Base-by-base conservation (phyloP, 2,113 vertebrate species). In the Psettodes erumei region DNA sequence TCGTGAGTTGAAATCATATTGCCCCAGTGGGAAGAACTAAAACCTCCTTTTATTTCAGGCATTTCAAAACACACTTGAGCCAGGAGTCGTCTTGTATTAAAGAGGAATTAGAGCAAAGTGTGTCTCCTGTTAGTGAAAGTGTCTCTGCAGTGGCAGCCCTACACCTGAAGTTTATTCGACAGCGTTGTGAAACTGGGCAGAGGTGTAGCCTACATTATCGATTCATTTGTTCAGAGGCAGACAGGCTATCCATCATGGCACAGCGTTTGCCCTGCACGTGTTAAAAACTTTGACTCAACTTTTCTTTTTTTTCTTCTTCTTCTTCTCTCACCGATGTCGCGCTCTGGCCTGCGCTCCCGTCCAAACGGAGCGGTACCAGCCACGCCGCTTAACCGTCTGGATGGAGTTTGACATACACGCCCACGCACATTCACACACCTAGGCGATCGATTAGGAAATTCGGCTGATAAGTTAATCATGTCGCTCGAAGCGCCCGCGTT, bases 261-360 rank as follows among this genome's bases (percentile, higher is more conserved):
- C 81, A 75, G 66, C 81, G 75, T 75, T 16, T 18, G 38, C 56
- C 51, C 67, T 42, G 79, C 87, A 89, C 89, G 89, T 88, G 87
- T 65, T 77, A 32, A 81, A 69, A 90, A 89, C 85, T 89, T 90
- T 89, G 43, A 16, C 75, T 59, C 0, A 89, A 90, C 80, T 86
- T 89, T 90, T 80, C n/a, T n/a, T n/a, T n/a, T n/a, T n/a, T n/a
- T n/a, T n/a, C n/a, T n/a, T n/a, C n/a, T n/a, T n/a, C n/a, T n/a
- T n/a, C n/a, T n/a, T n/a, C n/a, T 23, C 30, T 18, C 58, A 1
- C 59, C 63, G 66, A 12, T 61, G 70, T 60, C 40, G 82, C 71
- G 79, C 79, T 56, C 69, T 21, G 70, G 61, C 63, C 53, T 56
- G 61, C 55, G 60, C 55, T 27, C 18, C 9, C n/a, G 16, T 48